A percentile compares a stretch with the other conserved stretches of the same genome.
Conservation (phyloP, 2,113 vertebrate genomes). For the Aldabrachelys gigantea region DNA sequence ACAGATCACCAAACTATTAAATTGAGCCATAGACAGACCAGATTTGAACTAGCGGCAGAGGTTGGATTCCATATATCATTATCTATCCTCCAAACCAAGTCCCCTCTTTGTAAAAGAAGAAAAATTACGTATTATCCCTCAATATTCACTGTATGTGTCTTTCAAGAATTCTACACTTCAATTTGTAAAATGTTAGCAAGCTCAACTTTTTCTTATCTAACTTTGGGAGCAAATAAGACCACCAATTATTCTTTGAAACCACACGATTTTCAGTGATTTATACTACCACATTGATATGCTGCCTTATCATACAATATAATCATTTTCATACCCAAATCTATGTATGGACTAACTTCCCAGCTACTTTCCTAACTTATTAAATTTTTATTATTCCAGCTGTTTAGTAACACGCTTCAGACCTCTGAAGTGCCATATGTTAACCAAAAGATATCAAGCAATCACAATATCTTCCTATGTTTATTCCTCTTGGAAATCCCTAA, state of each 20-base stretch:
- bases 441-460: background rate
- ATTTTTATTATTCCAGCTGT: background rate
- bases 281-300: background rate
- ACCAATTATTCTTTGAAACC: background rate
- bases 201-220: background rate
- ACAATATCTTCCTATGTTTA: background rate
- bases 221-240: background rate
- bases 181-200: background rate
- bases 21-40: background rate
- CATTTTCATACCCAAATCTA: background rate
- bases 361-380: background rate
- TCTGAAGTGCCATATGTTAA: background rate
- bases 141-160: too few species aligned
- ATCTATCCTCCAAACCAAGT: background rate
- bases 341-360: background rate
- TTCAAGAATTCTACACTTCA: background rate
- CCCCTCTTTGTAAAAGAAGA: background rate
- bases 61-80: background rate
- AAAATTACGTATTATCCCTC: background rate
- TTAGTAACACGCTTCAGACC: background rate
- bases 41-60: background rate
- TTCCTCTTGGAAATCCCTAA: background rate
- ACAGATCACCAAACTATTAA: background rate
- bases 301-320: background rate
- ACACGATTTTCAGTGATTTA: background rate